Evolutionary conservation across 2,888 invertebrate genomes (phyloP).

Genomic region (Agonopterix subpropinquella): DNA sequence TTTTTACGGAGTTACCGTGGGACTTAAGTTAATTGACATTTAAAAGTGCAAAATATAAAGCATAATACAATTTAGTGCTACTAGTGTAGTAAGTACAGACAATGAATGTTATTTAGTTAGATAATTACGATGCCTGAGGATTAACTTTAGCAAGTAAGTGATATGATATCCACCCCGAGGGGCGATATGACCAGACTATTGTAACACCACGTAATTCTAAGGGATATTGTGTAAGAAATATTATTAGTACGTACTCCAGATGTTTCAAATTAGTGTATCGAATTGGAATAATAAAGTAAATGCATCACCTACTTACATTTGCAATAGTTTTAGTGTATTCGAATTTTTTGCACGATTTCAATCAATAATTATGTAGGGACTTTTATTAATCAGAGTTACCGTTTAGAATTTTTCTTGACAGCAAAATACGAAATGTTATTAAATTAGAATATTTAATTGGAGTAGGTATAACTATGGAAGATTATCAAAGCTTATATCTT

Average conservation of each 20-base stretch:
- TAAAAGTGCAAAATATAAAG: conserved; percentile 46
- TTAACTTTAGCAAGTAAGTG: conserved; percentile 33
- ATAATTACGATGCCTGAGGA: conserved; percentile 36
- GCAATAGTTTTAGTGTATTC: conserved; percentile 58
- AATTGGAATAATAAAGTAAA: conserved; percentile 38
- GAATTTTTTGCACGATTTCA: conserved; percentile 55
- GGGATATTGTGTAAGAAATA: conserved; percentile 31
- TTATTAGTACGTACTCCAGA: conserved; percentile 31
- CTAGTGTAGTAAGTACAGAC: conserved; percentile 50
- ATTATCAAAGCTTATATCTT: conserved; percentile 16
- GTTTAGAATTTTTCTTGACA: conserved; percentile 40
- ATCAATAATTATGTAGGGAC: conserved; percentile 6
- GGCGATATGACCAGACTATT: conserved; percentile 44
- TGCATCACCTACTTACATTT: conserved; percentile 70
- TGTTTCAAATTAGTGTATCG: conserved; percentile 36
- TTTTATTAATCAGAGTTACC: conserved; percentile 59
- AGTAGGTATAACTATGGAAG: conserved; percentile 10
- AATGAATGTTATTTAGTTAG: conserved; percentile 32
- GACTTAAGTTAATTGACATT: conserved; percentile 15
- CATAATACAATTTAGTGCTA: conserved; percentile 68
- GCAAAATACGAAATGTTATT: conserved; percentile 19
- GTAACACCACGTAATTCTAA: conserved; percentile 62
- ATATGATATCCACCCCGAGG: conserved; percentile 26
- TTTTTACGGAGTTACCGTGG: conserved; percentile 51
- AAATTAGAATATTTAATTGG: conserved; percentile 8